Conservation (phyloP, 2,113 vertebrate species). For the Pongo pygmaeus region DNA sequence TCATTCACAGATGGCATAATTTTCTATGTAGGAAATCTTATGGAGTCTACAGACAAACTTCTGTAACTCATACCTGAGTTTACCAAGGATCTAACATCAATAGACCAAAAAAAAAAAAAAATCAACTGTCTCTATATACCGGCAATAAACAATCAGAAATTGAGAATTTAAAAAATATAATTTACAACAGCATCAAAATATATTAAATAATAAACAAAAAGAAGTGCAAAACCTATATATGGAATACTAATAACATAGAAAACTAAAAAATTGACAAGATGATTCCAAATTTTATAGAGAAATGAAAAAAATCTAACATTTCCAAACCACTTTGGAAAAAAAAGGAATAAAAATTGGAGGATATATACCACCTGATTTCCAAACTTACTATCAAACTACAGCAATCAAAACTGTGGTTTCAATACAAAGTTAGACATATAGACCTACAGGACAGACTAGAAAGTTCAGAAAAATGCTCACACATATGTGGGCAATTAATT, state of each 20-base stretch:
- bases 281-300: neutral
- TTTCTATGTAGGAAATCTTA: neutral
- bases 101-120: neutral
- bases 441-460: neutral
- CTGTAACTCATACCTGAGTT: neutral
- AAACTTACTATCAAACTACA: neutral
- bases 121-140: neutral
- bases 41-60: neutral
- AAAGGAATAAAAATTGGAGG: neutral
- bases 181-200: neutral
- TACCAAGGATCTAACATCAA: neutral
- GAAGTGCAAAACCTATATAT: neutral
- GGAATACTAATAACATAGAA: neutral
- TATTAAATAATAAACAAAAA: neutral
- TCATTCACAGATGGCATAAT: neutral
- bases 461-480: neutral
- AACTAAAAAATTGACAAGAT: neutral
- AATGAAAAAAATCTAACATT: neutral
- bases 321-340: neutral
- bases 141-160: neutral
- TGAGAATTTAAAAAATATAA: neutral
- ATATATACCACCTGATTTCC: neutral
- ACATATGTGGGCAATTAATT: neutral
- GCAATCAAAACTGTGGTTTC: neutral
- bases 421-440: neutral